Evolutionary conservation across 2,888 invertebrate genomes (phyloP), one percentile per base, ranked within the genome.

Genomic region (Drosophila barbarae): DNA sequence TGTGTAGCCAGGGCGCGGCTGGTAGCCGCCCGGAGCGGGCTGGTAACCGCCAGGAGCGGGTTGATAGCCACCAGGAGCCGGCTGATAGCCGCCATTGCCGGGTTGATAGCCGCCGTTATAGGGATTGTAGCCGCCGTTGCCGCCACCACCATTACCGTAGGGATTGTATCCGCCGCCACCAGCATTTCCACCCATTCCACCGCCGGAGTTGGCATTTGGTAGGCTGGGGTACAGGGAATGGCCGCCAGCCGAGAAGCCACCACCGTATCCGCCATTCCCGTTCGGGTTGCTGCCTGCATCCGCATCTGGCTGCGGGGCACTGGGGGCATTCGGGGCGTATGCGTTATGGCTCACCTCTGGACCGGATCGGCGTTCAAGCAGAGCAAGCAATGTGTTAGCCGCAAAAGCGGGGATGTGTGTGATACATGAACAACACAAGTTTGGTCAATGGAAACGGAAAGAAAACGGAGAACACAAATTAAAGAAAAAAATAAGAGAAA

Each of bases 191-290:
- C 44, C 44, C 15, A 30, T 47, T 21, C 46, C 46, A 5, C 42
- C 58, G 35, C 54, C 66, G 26, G 64, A 66, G 54, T 76, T 76
- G 7, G 70, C 56, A 46, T 76, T 78, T 46, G 88, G 89, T 28
- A 89, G 78, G 36, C 83, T 74, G 46, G 89, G 89, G 79, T 88
- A 88, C 36, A 89, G 71, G 68, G 77, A 76, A 63, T 89, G 88
- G 38, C 89, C 89, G 65, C 88, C 88, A 83, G 88, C 79, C 77
- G 88, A 87, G 74, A 76, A 88, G 76, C 88, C 88, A 75, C 78
- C 83, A 87, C 88, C 87, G 73, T 86, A 87, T 85, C 88, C 88
- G 76, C 88, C 88, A 69, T 75, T 69, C 64, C 88, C 88, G 70
- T 75, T 69, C 68, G 77, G 67, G 67, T 77, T 73, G 67, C 77